Evolutionary conservation across 2,113 vertebrate species (phyloP), one percentile per base, ranked within the genome.

Genomic region (Cryptotis parvus): DNA sequence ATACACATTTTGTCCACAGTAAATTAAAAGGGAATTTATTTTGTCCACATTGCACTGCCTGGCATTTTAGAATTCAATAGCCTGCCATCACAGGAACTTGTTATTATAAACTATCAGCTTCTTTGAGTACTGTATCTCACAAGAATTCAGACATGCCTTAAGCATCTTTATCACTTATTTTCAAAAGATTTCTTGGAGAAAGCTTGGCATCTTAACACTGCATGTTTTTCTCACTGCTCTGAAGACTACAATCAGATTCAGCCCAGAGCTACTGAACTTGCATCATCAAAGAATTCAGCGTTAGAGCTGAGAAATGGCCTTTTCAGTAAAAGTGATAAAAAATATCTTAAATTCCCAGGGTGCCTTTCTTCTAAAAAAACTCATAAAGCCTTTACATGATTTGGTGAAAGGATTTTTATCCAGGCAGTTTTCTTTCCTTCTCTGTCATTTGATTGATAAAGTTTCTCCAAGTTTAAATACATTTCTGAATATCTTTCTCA

Each of bases 241-340:
- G 45, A 90, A 95, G 77, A 63, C 83, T 58, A 33, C 49, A 45
- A 87, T 95, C 89, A 81, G 55, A 91, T 81, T 93, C 87, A 84
- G 72, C 66, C 87, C 31, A 74, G 89, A 95, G 89, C 65, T 84
- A 84, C 73, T 9, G 65, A 87, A 52, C 74, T 43, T 66, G n/a
- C 80, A 92, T 93, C 89, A 96, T 93, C 89, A 96, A 88, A 95
- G 87, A 89, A 90, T 68, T 81, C 69, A 16, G 66, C 45, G 31
- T 89, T 74, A 89, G n/a, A 58, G 75, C 24, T 79, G 63, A 95
- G 86, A 95, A 93, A 58, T 29, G 52, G 35, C 16, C 65, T 93
- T 95, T 95, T 80, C 94, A 95, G 90, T 65, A 84, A 79, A 95
- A 92, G 61, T 39, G 68, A 81, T 93, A 82, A 95, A n/a, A 92